A percentile compares a stretch with the other conserved stretches of the same genome.
phyloP scores from a whole-genome alignment of 2,888 invertebrate genomes.

The Caradrina kadenii region DNA sequence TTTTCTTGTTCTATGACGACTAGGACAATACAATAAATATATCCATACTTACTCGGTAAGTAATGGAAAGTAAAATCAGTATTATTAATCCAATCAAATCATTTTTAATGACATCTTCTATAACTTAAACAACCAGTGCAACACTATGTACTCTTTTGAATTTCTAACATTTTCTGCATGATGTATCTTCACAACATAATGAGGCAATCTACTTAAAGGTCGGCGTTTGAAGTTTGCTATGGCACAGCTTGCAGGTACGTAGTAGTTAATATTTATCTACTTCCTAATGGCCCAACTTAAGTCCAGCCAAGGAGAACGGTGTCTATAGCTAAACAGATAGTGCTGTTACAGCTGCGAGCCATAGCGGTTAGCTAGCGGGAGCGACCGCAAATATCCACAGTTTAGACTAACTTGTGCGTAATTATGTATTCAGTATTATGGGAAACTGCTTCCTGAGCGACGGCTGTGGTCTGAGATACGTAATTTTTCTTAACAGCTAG shows the following conservation, averaged over 20 bases:
- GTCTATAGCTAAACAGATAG: conserved; percentile 29
- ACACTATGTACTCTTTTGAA: too few relatives aligned
- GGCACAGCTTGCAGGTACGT: neutral
- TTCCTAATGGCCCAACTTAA: conserved; percentile 2
- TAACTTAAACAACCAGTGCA: too few relatives aligned
- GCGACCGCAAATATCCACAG: conserved; percentile 32
- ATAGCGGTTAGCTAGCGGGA: conserved; percentile 36
- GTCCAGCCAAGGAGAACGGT: conserved; percentile 20
- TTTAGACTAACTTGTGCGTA: conserved; percentile 26
- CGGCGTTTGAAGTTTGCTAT: neutral
- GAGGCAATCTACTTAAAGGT: neutral
- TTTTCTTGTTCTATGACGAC: conserved; percentile 22
- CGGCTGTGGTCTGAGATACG: conserved; percentile 21
- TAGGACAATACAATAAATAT: neutral
- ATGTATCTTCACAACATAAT: too few relatives aligned
- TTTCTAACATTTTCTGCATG: too few relatives aligned
- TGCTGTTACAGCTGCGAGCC: conserved; percentile 38
- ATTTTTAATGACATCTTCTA: too few relatives aligned
- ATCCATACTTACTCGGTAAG: too few relatives aligned
- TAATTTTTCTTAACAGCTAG: conserved; percentile 10
- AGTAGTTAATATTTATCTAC: conserved; percentile 22
- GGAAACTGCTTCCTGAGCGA: conserved; percentile 18
- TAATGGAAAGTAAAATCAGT: too few relatives aligned
- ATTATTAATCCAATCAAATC: too few relatives aligned
- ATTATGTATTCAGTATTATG: conserved; percentile 31